Evolutionary conservation across 1,140 invertebrate species (phyloP), one percentile per base, ranked within the genome.

Genomic region (Leptoteleia sp.): DNA sequence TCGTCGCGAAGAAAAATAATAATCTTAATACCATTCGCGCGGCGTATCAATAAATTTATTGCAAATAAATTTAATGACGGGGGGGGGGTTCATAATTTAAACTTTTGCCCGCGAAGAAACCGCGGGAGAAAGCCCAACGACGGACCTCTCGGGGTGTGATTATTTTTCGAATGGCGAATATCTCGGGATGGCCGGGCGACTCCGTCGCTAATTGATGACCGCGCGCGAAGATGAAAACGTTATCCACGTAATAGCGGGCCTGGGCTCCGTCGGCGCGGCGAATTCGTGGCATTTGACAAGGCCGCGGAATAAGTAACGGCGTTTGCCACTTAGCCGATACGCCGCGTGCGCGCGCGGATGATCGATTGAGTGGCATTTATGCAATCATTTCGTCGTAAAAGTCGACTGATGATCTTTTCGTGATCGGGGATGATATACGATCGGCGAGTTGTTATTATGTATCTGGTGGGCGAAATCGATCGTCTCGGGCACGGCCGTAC

Each of bases 291-390:
- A 67, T 76, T 76, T 67, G 61, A 68, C 62, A 67, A 55, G 43
- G 40, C 35, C 27, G 37, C 42, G 13, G 13, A 48, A 35, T 50
- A 52, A 43, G 50, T 57, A 68, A 65, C 54, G 29, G n/a, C 33
- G 47, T n/a, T 17, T 40, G 42, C 35, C 25, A 40, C 50, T 50
- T 45, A 57, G 48, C 37, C 50, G 19, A 33, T 15, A 7, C 25
- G 33, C 17, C n/a, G n/a, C n/a, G n/a, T n/a, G n/a, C n/a, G n/a
- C n/a, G n/a, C 29, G 54, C 40, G 57, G 40, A 54, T 73, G 64
- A 81, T 81, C 73, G 80, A 70, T 71, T 65, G 75, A 47, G 65
- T 70, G 57, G 75, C 52, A 71, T 77, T 77, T 77, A 71, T 77
- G 67, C 75, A 77, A 77, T 77, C 75, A 65, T 71, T 71, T 64